phyloP scores from a whole-genome alignment of 2,888 invertebrate genomes.

The Sarcophaga rosellei region DNA sequence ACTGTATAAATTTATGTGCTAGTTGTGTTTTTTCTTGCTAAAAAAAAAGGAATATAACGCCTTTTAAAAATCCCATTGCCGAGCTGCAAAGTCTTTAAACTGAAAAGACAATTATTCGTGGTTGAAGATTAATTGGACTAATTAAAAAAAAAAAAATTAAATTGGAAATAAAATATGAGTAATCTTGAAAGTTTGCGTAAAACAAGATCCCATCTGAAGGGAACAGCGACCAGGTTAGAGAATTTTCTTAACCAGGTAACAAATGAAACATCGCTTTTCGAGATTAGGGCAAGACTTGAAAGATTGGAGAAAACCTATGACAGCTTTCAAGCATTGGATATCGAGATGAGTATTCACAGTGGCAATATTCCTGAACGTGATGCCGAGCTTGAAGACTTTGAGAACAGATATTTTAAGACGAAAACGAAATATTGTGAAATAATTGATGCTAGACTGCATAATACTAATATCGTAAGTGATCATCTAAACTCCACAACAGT shows the following conservation, averaged over 20 bases:
- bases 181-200: not conserved
- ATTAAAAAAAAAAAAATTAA: not conserved
- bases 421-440: constrained; percentile 34
- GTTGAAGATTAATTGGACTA: not conserved
- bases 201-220: not conserved
- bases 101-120: not conserved
- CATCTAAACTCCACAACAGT: constrained; percentile 37
- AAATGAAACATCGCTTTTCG: constrained; percentile 26
- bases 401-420: constrained; percentile 23
- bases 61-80: not conserved
- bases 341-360: constrained; percentile 3
- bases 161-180: not conserved
- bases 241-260: constrained; percentile 10
- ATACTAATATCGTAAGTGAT: constrained; percentile 18
- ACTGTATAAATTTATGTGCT: not conserved
- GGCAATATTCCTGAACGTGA: constrained; percentile 11
- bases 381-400: constrained; percentile 36
- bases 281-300: constrained; percentile 28
- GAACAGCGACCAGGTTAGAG: constrained; percentile 21
- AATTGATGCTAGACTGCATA: constrained; percentile 31
- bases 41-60: not conserved
- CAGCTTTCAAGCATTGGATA: constrained; percentile 24
- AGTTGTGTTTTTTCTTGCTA: too few species aligned
- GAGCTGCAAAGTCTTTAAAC: not conserved
- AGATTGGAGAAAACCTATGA: constrained; percentile 36